A percentile compares a stretch with the other conserved stretches of the same genome.
These are phyloP conservation scores for Forbesichthys papilliferus DNA, from an alignment of 2,113 vertebrate genomes.

Conservation along the genomic window DNA sequence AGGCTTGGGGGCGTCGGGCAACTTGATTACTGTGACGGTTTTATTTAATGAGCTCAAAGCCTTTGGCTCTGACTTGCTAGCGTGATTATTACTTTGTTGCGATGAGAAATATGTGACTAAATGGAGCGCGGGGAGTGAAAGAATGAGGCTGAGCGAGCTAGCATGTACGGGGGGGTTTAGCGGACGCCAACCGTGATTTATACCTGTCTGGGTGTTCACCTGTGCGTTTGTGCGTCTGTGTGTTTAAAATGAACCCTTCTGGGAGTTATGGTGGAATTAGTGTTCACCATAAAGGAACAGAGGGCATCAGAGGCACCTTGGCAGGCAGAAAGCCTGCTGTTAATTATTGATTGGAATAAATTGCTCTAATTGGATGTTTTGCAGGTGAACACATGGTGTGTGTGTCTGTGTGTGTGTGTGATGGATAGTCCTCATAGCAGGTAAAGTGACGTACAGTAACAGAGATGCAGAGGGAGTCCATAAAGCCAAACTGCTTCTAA, in stretches of 20 bases:
- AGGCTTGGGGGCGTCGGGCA: constrained; percentile 23
- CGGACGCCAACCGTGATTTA: constrained; percentile 43
- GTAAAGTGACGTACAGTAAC: constrained; percentile 46
- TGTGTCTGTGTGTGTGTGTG: constrained; percentile 21
- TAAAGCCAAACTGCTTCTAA: constrained; percentile 69
- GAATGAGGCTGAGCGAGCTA: constrained; percentile 25
- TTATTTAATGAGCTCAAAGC: constrained; percentile 73
- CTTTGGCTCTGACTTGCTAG: constrained; percentile 50
- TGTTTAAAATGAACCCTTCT: constrained; percentile 3
- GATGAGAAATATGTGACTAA: constrained; percentile 61
- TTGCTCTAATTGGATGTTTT: constrained; percentile 50
- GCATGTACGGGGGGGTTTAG: constrained; percentile 32
- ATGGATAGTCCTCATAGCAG: constrained; percentile 54
- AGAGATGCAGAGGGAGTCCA: constrained; percentile 50
- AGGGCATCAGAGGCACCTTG: constrained; percentile 49
- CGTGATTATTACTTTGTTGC: constrained; percentile 67
- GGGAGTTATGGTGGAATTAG: constrained; percentile 7
- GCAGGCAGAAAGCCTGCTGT: constrained; percentile 40
- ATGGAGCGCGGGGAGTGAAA: constrained; percentile 31
- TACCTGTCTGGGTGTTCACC: constrained; percentile 37
- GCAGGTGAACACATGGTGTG: constrained; percentile 38
- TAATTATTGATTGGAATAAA: constrained; percentile 66
- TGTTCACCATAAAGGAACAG: constrained; percentile 12
- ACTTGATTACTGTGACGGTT: constrained; percentile 69
- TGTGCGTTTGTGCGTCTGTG: neutral